Conservation (phyloP, 2,797 vertebrate species). For the Gambelia wislizenii region DNA sequence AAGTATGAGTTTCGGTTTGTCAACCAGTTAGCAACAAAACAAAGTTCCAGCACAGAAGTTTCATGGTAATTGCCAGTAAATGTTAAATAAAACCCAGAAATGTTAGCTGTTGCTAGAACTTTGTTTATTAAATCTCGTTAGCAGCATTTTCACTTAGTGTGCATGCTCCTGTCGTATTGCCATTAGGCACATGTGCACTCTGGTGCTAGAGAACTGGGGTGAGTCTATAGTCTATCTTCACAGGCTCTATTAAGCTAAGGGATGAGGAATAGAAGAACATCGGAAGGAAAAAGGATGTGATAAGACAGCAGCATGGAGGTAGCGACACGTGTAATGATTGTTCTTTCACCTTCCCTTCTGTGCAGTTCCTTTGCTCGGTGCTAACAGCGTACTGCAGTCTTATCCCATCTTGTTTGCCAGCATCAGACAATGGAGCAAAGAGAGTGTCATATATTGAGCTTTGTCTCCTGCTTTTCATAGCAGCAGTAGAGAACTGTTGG, state of each 20-base stretch:
- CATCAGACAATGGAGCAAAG: not conserved
- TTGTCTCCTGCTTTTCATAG: not conserved
- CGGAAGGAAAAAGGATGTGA: not conserved
- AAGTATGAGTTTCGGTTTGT: not conserved
- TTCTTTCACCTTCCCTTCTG: not conserved
- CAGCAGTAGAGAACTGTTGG: not conserved
- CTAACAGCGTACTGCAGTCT: not conserved
- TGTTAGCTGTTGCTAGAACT: not conserved
- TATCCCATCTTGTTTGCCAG: not conserved
- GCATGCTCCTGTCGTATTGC: not conserved
- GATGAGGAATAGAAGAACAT: not conserved
- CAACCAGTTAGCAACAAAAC: not conserved
- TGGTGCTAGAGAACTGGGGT: not conserved
- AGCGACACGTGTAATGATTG: not conserved
- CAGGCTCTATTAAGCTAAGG: not conserved
- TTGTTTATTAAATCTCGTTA: not conserved
- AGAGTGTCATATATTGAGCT: not conserved
- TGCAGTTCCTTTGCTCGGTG: not conserved
- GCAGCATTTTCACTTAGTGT: not conserved
- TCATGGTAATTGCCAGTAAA: not conserved
- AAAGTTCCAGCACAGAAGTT: not conserved
- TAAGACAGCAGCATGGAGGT: not conserved
- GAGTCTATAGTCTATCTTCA: not conserved
- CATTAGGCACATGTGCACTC: not conserved
- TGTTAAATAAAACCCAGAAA: not conserved